Base-by-base conservation (phyloP, 2,797 vertebrate genomes). In the Phrynocephalus guinanensis region DNA sequence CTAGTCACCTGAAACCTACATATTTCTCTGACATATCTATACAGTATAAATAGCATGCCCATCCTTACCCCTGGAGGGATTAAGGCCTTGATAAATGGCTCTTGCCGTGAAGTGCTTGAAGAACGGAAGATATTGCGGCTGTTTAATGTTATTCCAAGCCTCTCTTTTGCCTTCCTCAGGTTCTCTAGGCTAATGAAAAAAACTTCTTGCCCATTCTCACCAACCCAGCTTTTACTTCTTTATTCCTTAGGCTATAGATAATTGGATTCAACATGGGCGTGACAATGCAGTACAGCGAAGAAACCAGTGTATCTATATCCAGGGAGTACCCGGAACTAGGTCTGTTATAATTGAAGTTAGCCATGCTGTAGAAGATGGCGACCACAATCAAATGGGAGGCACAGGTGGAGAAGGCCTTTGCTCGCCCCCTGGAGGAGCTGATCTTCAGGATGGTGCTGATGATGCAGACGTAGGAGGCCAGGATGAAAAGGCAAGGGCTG, bases 221-320 rank as follows among this genome's bases (percentile, higher is more conserved):
- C 20, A 93, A 15, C 0, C 81, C 79, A 18, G 16, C 11, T 24
- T 91, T 92, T 50, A 92, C 79, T 3, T 92, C 89, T 52, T 93
- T 93, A 85, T 93, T 94, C 50, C 87, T 91, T 52, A 93, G 85
- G 24, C 88, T 92, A 0, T 94, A 94, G 71, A 93, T 93, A 68
- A 92, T 86, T 20, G 91, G 91, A 44, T 93, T 95, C 15, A 93
- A 33, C 92, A 90, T 84, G 8, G 91, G 92, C 6, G 91, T 93
- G 0, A 91, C 73, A n/a, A 93, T 86, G 67, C 89, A 91, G 30
- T 90, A 92, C 7, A 91, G 79, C 0, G 88, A 90, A 6, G 91
- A 91, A 71, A 90, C 82, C 70, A 93, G 83, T 33, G 85, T 91
- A 63, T 89, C 90, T 77, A 77, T 56, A 76, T 91, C 90, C 66